Conservation (phyloP, 2,888 invertebrate genomes). For the Thysanoteuthis rhombus region DNA sequence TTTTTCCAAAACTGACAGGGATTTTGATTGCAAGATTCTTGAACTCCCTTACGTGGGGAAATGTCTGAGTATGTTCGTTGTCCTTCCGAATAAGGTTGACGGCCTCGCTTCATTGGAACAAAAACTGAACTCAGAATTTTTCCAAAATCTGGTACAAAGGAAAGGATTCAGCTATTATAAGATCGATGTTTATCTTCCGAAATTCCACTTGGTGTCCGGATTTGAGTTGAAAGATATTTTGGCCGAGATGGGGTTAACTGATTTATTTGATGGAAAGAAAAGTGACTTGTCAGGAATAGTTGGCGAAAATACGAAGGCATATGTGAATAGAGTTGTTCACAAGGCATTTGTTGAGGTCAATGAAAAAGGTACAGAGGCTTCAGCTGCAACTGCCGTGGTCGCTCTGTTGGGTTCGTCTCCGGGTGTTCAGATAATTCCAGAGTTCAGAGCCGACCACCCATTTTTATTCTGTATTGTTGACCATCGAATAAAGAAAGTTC, state of each 20-base stretch:
- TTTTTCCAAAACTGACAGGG: constrained; percentile 69
- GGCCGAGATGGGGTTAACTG: constrained; percentile 51
- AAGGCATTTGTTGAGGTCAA: constrained; percentile 65
- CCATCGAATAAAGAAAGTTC: constrained; percentile 40
- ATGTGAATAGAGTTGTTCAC: constrained; percentile 58
- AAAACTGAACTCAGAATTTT: constrained; percentile 35
- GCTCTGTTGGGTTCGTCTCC: constrained; percentile 39
- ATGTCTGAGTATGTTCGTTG: constrained; percentile 54
- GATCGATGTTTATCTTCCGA: constrained; percentile 48
- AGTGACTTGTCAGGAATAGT: constrained; percentile 61
- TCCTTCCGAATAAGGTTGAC: constrained; percentile 53
- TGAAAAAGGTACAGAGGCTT: constrained; percentile 65
- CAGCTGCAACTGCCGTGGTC: constrained; percentile 56
- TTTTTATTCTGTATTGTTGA: constrained; percentile 60
- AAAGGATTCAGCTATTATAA: constrained; percentile 30
- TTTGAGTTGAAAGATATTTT: constrained; percentile 47
- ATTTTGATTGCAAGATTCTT: constrained; percentile 79
- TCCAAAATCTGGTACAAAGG: constrained; percentile 29
- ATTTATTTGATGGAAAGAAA: constrained; percentile 49
- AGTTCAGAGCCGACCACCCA: constrained; percentile 55
- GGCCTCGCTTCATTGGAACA: constrained; percentile 51
- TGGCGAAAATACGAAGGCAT: constrained; percentile 44
- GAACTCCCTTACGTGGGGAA: constrained; percentile 76
- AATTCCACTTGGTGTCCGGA: constrained; percentile 52
- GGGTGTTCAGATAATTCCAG: constrained; percentile 34